phyloP scores from a whole-genome alignment of 2,113 vertebrate genomes.

The Pseudopodoces humilis region DNA sequence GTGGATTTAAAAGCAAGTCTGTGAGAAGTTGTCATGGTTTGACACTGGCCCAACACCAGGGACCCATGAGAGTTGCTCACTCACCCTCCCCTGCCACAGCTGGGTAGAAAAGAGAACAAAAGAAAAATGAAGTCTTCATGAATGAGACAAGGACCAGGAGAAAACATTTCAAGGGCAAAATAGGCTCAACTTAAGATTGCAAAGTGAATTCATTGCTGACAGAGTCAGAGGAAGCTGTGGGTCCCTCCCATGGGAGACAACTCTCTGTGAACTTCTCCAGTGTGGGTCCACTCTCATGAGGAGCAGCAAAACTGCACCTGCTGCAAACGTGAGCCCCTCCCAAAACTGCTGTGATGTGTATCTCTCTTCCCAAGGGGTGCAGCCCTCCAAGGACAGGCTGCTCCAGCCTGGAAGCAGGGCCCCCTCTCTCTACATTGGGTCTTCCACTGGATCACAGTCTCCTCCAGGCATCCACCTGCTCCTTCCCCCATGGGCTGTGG shows the following conservation, averaged over 20 bases:
- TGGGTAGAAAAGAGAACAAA: not conserved
- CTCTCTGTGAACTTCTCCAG: fast-evolving
- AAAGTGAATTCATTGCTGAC: not conserved
- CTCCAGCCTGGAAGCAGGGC: too few species aligned
- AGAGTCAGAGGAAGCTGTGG: not conserved
- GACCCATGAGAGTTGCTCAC: fast-evolving
- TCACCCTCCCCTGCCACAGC: not conserved
- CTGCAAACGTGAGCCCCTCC: not conserved
- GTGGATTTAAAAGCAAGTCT: not conserved
- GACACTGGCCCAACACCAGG: not conserved
- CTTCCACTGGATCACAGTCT: not conserved
- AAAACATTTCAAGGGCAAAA: not conserved
- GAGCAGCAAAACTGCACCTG: not conserved
- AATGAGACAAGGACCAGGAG: not conserved
- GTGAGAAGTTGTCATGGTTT: not conserved
- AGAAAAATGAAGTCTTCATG: not conserved
- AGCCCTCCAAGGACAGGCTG: not conserved
- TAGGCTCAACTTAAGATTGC: not conserved
- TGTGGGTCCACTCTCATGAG: not conserved
- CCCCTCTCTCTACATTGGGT: fast-evolving
- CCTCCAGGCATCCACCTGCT: not conserved
- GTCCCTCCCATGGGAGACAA: not conserved
- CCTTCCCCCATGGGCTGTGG: not conserved
- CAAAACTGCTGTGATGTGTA: fast-evolving
- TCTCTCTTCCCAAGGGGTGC: not conserved